Evolutionary conservation across 2,113 vertebrate species (phyloP), one percentile per base, ranked within the genome.

Genomic region (Fregata magnificens): DNA sequence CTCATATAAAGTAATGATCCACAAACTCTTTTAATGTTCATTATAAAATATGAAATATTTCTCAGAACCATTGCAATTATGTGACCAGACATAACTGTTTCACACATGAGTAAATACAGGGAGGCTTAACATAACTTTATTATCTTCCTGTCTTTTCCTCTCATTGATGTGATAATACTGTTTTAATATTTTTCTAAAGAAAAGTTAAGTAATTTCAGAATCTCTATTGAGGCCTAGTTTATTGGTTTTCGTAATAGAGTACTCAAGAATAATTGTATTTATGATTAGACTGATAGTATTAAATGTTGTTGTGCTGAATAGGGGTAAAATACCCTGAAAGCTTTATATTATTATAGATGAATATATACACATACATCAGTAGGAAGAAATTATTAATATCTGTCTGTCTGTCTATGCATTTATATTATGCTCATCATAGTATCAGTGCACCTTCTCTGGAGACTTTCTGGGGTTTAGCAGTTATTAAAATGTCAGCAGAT

Each of bases 11-110:
- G 98, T 98, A 99, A 99, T 98, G 98, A 98, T 98, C 98, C 98
- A 98, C 98, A 98, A 98, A 99, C 98, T 98, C 98, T 98, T 99
- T 99, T 99, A 98, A 99, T 98, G 98, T 98, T 99, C 98, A 98
- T 99, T 98, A 98, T 99, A 98, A 98, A 99, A 98, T 98, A 98
- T 98, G 98, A 98, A 98, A 99, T 98, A 98, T 98, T 98, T 98
- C 98, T 98, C 98, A 98, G 98, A 98, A 98, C 98, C 98, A 96
- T 98, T 93, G 98, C 98, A 98, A 98, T 98, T 98, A 98, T 98
- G 98, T 98, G 98, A 98, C 98, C 98, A 98, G 98, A 98, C 98
- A 98, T 98, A 98, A 98, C 98, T 97, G 98, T 98, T 98, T 98
- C 98, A 98, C 98, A 99, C 98, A 98, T 98, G 98, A 98, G 98